These are phyloP conservation scores for Glaucopsyche alexis DNA, from an alignment of 2,888 invertebrate genomes.

Conservation along the genomic window DNA sequence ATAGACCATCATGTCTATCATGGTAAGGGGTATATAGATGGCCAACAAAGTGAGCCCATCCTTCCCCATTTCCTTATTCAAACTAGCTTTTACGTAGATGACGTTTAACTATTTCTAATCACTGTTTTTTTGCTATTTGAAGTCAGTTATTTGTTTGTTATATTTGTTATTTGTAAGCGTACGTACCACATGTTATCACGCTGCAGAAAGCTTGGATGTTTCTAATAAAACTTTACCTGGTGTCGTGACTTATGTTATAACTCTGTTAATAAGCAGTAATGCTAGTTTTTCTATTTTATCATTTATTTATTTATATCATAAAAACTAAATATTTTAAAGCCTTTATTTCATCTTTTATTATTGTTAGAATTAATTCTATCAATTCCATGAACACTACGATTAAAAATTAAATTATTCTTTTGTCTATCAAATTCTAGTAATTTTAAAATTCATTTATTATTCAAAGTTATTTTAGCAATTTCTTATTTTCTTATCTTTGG, in stretches of 20 bases:
- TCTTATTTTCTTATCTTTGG: neutral
- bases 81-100: neutral
- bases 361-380: neutral
- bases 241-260: neutral
- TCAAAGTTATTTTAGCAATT: neutral
- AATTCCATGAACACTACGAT: neutral
- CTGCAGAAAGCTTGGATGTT: slow-evolving; percentile 37
- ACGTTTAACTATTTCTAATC: neutral
- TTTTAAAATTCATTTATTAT: neutral
- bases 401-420: neutral
- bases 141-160: slow-evolving; percentile 31
- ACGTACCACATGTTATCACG: slow-evolving; percentile 42
- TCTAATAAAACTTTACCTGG: slow-evolving; percentile 32
- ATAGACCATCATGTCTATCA: too few relatives aligned
- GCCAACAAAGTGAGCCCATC: too few relatives aligned
- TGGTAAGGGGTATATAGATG: too few relatives aligned
- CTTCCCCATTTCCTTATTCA: too few relatives aligned
- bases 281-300: neutral
- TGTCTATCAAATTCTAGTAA: neutral
- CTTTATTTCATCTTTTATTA: neutral
- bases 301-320: neutral
- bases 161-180: slow-evolving; percentile 41
- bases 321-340: neutral
- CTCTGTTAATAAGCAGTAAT: neutral
- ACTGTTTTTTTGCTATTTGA: neutral